Conservation (phyloP, 2,888 invertebrate genomes). For the Amblyjoppa fuscipennis region DNA sequence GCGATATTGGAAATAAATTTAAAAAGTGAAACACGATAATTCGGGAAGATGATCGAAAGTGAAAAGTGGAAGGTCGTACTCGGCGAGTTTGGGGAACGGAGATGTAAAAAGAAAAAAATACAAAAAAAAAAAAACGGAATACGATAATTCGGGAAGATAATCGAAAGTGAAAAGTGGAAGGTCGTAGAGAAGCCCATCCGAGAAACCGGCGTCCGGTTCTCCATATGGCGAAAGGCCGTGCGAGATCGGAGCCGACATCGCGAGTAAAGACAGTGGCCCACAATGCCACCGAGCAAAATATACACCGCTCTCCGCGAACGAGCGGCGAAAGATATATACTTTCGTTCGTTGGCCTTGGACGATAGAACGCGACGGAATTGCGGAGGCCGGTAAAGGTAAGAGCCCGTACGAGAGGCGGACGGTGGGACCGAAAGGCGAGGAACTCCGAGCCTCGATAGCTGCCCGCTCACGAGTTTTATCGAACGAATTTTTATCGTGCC, state of each 20-base stretch:
- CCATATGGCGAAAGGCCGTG: conserved; percentile 40
- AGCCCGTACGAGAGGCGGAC: conserved; percentile 16
- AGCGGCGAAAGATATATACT: conserved; percentile 48
- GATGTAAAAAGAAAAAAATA: too few species aligned
- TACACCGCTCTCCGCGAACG: conserved; percentile 5
- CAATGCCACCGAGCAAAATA: conserved; percentile 11
- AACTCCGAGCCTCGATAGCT: background rate
- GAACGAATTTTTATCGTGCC: background rate
- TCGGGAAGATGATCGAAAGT: background rate
- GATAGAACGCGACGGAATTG: conserved; percentile 32
- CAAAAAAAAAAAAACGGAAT: too few species aligned
- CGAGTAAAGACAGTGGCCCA: background rate
- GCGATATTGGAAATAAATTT: too few species aligned
- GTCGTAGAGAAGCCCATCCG: background rate
- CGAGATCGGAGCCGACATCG: background rate
- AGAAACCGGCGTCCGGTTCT: background rate
- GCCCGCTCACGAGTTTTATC: conserved; percentile 28
- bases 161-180: background rate
- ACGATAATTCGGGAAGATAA: background rate
- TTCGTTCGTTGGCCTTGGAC: conserved; percentile 61
- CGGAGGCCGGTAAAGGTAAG: conserved; percentile 34
- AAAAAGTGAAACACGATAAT: background rate
- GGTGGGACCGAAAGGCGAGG: background rate
- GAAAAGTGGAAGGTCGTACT: background rate
- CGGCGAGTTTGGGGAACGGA: too few species aligned